Base-by-base conservation (phyloP, 2,888 invertebrate genomes). In the Deladenus siricidicola region DNA sequence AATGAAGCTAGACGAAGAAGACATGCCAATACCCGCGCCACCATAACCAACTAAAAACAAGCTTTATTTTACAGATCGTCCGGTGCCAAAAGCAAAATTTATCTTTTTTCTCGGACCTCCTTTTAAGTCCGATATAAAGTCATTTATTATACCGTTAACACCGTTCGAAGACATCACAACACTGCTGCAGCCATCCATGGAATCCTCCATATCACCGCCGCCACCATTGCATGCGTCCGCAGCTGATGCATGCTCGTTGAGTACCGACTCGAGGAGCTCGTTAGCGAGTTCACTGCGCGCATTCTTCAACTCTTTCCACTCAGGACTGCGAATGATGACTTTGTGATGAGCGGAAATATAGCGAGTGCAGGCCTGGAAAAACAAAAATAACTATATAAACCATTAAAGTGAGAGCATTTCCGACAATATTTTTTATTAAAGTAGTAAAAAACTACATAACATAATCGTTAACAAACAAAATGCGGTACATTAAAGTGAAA, bases 191-290 rank as follows among this genome's bases (percentile, higher is more conserved):
- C 39, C 39, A 6, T 34, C 39, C 8, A 14, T 14, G 39, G 53
- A 53, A 34, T 53, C 53, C 6, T 53, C 53, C 2, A 39, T 21
- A 17, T 53, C 44, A 10, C 55, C 55, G 1, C 44, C 44, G 21
- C 23, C 8, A 23, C 23, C 44, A 44, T 10, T 17, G 19, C 19
- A 8, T 6, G 45, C 10, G 19, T 45, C 21, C 4, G n/a, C 52
- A 44, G 21, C 23, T 28, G 34, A 21, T 6, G 29, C 34, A 28
- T 53, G 53, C 54, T 54, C 57, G 28, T 63, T 65, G 51, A 75
- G 56, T 6, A 75, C 74, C 3, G 70, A 69, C 60, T 75, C 75
- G 4, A 75, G 67, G 23, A 75, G 45, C 58, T 75, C 74, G 58
- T 68, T 75, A 8, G 70, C 73, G 44, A 75, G 60, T 19, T 69